These are phyloP conservation scores for Heterodera carotae DNA, from an alignment of 1,140 invertebrate species.

Conservation along the genomic window DNA sequence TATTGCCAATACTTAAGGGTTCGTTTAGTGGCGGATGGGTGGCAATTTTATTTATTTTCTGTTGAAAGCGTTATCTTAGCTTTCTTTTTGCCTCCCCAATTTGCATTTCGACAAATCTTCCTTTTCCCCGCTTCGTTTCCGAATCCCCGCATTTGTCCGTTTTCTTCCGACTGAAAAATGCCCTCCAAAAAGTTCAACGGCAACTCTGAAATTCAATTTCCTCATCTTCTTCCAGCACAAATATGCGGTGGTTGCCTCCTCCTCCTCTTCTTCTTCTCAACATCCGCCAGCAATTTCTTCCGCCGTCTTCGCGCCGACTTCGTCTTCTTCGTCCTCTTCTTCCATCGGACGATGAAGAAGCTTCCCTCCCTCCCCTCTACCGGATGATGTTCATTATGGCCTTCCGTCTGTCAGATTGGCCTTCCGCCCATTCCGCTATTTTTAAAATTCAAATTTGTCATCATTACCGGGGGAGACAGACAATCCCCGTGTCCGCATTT, in stretches of 20 bases:
- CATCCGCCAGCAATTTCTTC: too few species aligned
- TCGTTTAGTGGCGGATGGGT: background rate
- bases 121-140: background rate
- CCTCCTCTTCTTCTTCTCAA: background rate
- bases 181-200: background rate
- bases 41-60: too few species aligned
- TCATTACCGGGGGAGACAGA: too few species aligned
- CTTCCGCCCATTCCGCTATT: too few species aligned
- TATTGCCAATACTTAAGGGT: slow-evolving; percentile 52
- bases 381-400: too few species aligned
- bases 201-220: background rate
- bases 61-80: too few species aligned
- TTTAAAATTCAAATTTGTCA: too few species aligned
- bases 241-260: background rate
- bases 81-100: background rate
- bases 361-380: too few species aligned
- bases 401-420: too few species aligned
- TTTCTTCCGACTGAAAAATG: background rate
- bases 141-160: background rate
- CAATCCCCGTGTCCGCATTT: background rate
- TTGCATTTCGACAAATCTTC: background rate
- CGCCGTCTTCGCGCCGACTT: background rate
- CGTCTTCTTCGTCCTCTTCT: background rate
- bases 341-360: background rate
- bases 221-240: slow-evolving; percentile 10